phyloP scores from a whole-genome alignment of 2,888 invertebrate genomes.

The Lobophora halterata region DNA sequence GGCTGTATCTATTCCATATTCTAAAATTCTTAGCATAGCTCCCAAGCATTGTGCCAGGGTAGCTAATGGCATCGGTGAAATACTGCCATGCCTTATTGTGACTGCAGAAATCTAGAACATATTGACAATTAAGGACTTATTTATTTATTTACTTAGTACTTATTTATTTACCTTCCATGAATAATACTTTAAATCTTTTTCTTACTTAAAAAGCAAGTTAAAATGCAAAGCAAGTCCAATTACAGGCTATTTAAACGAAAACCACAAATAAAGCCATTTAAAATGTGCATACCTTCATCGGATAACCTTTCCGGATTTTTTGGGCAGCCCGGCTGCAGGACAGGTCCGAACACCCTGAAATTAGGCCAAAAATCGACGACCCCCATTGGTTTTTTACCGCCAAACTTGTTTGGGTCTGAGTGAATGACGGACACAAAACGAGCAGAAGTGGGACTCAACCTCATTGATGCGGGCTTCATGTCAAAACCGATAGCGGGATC shows the following conservation, averaged over 20 bases:
- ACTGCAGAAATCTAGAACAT: constrained; percentile 61
- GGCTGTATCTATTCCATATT: constrained; percentile 56
- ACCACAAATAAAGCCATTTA: background rate
- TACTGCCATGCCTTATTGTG: constrained; percentile 64
- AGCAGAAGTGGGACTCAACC: constrained; percentile 54
- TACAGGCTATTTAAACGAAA: no score
- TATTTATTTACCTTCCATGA: no score
- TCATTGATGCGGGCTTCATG: constrained; percentile 37
- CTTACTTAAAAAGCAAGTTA: no score
- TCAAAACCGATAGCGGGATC: constrained; percentile 66
- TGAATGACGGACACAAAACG: constrained; percentile 56
- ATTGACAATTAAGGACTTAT: background rate
- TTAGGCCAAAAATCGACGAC: constrained; percentile 72
- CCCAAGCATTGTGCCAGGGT: constrained; percentile 55
- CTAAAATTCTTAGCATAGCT: constrained; percentile 55
- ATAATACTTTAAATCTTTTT: no score
- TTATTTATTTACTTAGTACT: no score
- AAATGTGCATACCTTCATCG: constrained; percentile 45
- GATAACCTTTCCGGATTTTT: constrained; percentile 45
- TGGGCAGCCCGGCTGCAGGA: constrained; percentile 62
- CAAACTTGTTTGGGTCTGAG: constrained; percentile 63
- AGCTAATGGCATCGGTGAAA: constrained; percentile 48
- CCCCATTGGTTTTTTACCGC: constrained; percentile 47
- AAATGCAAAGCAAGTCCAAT: no score
- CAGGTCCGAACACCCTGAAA: constrained; percentile 43